These are phyloP conservation scores for Psilopogon haemacephalus DNA, from an alignment of 2,113 vertebrate species.

Conservation along the genomic window DNA sequence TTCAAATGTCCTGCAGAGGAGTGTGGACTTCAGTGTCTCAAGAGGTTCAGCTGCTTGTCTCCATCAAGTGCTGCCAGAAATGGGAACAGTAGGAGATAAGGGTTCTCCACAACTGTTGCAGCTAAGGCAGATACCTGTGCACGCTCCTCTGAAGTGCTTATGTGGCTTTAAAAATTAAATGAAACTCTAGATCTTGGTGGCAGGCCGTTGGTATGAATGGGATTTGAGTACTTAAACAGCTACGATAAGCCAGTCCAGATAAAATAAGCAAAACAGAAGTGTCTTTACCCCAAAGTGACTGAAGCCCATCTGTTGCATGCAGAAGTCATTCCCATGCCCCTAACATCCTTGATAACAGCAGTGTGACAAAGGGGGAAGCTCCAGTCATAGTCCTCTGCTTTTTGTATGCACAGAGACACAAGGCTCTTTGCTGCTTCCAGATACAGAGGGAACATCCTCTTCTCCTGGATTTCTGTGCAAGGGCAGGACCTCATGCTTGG, in stretches of 20 bases:
- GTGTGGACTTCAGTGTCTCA: fast-evolving
- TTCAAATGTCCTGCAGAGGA: neutral
- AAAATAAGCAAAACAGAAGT: neutral
- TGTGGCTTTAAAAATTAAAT: neutral
- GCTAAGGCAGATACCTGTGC: neutral
- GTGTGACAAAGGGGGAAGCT: neutral
- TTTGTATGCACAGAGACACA: neutral
- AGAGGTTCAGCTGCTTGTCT: neutral
- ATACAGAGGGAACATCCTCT: neutral
- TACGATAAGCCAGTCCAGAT: neutral
- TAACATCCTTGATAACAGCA: neutral
- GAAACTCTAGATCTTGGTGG: neutral
- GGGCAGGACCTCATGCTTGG: neutral
- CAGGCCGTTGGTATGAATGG: neutral
- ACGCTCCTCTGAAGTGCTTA: neutral
- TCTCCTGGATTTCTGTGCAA: neutral
- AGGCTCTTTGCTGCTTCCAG: neutral
- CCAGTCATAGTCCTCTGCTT: neutral
- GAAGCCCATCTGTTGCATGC: neutral
- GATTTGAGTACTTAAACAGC: neutral
- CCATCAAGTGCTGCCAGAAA: neutral
- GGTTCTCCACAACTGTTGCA: neutral
- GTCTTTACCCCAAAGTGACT: neutral
- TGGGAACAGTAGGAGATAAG: neutral
- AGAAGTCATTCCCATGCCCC: neutral